These are phyloP conservation scores for Entomobrya proxima DNA, from an alignment of 2,888 invertebrate genomes.

Conservation along the genomic window DNA sequence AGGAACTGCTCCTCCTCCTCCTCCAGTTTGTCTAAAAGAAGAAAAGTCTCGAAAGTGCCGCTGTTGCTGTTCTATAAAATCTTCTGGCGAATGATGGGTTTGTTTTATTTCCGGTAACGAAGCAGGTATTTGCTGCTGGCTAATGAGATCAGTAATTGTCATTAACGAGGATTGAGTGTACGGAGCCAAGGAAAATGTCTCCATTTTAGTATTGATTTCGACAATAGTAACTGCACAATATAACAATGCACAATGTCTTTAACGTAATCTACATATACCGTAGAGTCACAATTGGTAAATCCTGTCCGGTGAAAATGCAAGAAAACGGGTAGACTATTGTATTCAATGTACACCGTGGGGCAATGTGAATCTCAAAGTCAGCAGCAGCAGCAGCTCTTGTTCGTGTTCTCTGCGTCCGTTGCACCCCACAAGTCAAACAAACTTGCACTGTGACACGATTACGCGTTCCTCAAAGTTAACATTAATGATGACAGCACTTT, in stretches of 20 bases:
- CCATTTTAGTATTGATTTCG: conserved; percentile 60
- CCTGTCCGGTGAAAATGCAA: too few relatives aligned
- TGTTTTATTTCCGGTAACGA: conserved; percentile 58
- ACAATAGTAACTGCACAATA: not conserved
- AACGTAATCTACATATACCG: too few relatives aligned
- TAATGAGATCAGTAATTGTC: conserved; percentile 74
- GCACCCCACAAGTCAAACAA: conserved; percentile 38
- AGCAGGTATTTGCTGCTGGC: conserved; percentile 71
- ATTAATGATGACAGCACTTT: conserved; percentile 63
- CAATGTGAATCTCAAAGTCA: not conserved
- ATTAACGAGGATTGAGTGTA: conserved; percentile 72
- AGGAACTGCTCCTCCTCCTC: conserved; percentile 57
- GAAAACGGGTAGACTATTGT: not conserved
- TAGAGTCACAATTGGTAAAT: too few relatives aligned
- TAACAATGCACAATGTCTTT: not conserved
- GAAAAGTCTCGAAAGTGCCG: conserved; percentile 72
- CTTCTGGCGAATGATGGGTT: conserved; percentile 57
- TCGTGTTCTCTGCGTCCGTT: not conserved
- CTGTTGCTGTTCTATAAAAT: conserved; percentile 72
- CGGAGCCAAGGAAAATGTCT: conserved; percentile 72
- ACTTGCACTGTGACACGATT: conserved; percentile 43
- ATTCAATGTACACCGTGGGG: not conserved
- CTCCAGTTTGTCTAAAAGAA: conserved; percentile 18
- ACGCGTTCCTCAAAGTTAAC: conserved; percentile 44
- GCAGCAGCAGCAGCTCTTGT: not conserved